Conservation (phyloP, 1,140 invertebrate genomes). For the Drosophila repleta region DNA sequence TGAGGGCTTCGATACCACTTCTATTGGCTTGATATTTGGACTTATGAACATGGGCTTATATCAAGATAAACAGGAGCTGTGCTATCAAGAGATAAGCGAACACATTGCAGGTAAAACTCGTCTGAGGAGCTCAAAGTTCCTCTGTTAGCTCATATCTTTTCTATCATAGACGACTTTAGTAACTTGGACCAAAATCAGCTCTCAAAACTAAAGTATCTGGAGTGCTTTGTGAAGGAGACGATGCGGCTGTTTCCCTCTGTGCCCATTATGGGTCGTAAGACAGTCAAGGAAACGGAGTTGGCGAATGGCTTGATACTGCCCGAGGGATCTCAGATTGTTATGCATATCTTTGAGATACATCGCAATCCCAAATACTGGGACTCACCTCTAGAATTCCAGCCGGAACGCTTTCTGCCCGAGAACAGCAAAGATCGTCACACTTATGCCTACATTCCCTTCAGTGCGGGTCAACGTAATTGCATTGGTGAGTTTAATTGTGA, state of each 20-base stretch:
- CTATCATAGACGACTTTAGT: slow-evolving; percentile 51
- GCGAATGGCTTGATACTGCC: slow-evolving; percentile 84
- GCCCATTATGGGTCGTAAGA: slow-evolving; percentile 86
- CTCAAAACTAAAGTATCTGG: slow-evolving; percentile 87
- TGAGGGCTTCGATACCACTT: slow-evolving; percentile 90
- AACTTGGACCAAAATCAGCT: slow-evolving; percentile 85
- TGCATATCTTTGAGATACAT: slow-evolving; percentile 86
- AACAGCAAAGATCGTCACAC: slow-evolving; percentile 82
- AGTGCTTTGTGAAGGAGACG: slow-evolving; percentile 87
- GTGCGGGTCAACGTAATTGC: slow-evolving; percentile 78
- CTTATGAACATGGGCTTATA: slow-evolving; percentile 86
- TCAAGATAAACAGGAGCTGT: slow-evolving; percentile 87
- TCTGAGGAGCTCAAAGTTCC: slow-evolving; percentile 70
- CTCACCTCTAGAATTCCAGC: slow-evolving; percentile 89
- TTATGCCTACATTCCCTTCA: slow-evolving; percentile 87
- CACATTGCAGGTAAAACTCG: slow-evolving; percentile 63
- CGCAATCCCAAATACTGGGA: slow-evolving; percentile 86
- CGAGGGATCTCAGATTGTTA: slow-evolving; percentile 80
- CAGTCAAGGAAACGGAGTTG: slow-evolving; percentile 84
- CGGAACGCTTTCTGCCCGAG: slow-evolving; percentile 90
- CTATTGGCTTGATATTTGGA: slow-evolving; percentile 86
- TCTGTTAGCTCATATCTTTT: neutral
- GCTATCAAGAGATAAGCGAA: slow-evolving; percentile 84
- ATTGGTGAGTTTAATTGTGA: slow-evolving; percentile 53
- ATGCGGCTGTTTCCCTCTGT: slow-evolving; percentile 88